Percentiles rank a stretch among this genome's conserved stretches.
Conservation (phyloP, 2,888 invertebrate species). For the Drosophila macrospina region DNA sequence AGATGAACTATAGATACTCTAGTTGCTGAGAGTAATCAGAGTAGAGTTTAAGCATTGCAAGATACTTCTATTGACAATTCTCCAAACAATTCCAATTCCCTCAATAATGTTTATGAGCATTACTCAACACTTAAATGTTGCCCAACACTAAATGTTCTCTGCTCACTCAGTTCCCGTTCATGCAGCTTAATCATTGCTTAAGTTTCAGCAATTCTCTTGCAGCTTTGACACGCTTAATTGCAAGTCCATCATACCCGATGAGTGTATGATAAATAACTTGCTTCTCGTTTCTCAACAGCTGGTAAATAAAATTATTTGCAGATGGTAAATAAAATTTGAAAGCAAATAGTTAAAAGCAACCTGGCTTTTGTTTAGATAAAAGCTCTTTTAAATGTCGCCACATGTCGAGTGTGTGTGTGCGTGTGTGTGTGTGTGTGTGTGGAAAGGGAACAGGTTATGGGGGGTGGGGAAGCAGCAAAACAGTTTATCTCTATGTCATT, state of each 20-base stretch:
- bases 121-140: too few relatives aligned
- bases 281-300: constrained; percentile 12
- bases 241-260: not conserved
- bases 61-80: too few relatives aligned
- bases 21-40: too few relatives aligned
- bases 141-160: too few relatives aligned
- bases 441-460: too few relatives aligned
- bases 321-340: constrained; percentile 37
- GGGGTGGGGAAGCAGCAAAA: not conserved
- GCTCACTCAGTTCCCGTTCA: too few relatives aligned
- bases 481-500: constrained; percentile 15
- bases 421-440: constrained; percentile 3
- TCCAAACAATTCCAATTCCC: too few relatives aligned
- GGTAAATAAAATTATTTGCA: constrained; percentile 28
- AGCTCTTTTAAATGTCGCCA: constrained; percentile 9
- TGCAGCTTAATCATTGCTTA: too few relatives aligned
- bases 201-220: not conserved
- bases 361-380: constrained; percentile 41
- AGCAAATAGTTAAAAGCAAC: constrained; percentile 38
- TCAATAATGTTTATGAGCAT: too few relatives aligned
- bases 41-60: too few relatives aligned
- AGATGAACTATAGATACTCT: too few relatives aligned
- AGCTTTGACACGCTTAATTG: too few relatives aligned
- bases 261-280: constrained; percentile 2
- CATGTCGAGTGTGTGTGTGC: not conserved